Conservation (phyloP, 1,140 invertebrate species). For the Eupeodes corollae region DNA sequence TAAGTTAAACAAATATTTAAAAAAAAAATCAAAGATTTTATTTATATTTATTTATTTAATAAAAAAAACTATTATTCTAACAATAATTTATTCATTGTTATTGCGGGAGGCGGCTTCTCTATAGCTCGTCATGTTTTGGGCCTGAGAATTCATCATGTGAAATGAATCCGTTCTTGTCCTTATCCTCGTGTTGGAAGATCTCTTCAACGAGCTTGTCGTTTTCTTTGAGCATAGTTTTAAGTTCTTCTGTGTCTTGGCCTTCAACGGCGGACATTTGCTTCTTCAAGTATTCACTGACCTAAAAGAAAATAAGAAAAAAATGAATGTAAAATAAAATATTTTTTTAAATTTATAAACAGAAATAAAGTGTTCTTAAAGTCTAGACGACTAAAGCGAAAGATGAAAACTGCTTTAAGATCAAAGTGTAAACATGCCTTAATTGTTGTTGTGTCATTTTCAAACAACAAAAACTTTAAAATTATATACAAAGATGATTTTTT, state of each 20-base stretch:
- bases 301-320: constrained; percentile 9
- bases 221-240: constrained; percentile 76
- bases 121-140: constrained; percentile 93
- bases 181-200: constrained; percentile 94
- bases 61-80: too few species aligned
- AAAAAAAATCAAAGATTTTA: too few species aligned
- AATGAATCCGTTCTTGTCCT: constrained; percentile 90
- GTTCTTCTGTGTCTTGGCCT: constrained; percentile 59
- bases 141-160: constrained; percentile 92
- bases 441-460: too few species aligned
- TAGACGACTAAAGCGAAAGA: too few species aligned
- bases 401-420: too few species aligned
- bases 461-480: too few species aligned
- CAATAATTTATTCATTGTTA: too few species aligned
- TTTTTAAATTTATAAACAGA: not conserved
- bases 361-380: not conserved
- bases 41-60: too few species aligned
- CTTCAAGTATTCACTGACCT: constrained; percentile 83
- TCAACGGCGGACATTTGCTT: constrained; percentile 78
- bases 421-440: too few species aligned
- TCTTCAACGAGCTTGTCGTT: constrained; percentile 91
- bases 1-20: too few species aligned
- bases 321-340: not conserved
- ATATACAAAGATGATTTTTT: too few species aligned
- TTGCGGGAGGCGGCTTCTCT: too few species aligned